phyloP scores from a whole-genome alignment of 1,140 invertebrate genomes.

The Listronotus oregonensis region DNA sequence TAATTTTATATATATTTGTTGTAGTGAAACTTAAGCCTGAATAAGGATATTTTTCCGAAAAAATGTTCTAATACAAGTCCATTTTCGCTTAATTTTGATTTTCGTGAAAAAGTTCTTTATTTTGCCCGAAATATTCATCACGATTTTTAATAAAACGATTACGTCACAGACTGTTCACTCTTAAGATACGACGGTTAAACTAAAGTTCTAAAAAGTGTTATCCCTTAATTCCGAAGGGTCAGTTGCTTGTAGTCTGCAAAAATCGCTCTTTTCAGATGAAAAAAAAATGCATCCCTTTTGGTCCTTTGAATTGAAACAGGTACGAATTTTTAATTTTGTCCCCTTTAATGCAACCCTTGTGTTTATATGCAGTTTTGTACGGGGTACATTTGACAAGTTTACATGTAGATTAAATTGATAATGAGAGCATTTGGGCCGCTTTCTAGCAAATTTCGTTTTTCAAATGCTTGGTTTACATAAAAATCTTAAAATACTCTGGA shows the following conservation, averaged over 20 bases:
- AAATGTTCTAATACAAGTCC: conserved; percentile 11
- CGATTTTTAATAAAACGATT: neutral
- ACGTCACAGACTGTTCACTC: conserved; percentile 5
- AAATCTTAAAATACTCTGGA: no score
- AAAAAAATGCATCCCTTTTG: conserved; percentile 31
- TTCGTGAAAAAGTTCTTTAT: conserved; percentile 18
- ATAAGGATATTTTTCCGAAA: neutral
- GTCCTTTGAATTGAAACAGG: conserved; percentile 36
- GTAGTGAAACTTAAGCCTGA: neutral
- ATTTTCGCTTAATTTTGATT: conserved; percentile 28
- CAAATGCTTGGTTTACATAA: no score
- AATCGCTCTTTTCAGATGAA: conserved; percentile 26
- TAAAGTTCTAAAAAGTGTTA: conserved; percentile 18
- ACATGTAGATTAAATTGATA: no score
- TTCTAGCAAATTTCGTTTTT: no score
- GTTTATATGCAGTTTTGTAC: neutral
- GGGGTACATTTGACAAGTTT: neutral
- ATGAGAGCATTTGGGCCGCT: no score
- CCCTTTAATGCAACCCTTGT: conserved; percentile 24
- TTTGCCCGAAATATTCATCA: conserved; percentile 37
- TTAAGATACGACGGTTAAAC: conserved; percentile 27
- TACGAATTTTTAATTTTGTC: conserved; percentile 37
- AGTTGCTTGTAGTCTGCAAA: conserved; percentile 24
- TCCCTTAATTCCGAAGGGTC: conserved; percentile 22
- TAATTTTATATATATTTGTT: neutral